phyloP scores from a whole-genome alignment of 2,113 vertebrate species.

The Mirza zaza region DNA sequence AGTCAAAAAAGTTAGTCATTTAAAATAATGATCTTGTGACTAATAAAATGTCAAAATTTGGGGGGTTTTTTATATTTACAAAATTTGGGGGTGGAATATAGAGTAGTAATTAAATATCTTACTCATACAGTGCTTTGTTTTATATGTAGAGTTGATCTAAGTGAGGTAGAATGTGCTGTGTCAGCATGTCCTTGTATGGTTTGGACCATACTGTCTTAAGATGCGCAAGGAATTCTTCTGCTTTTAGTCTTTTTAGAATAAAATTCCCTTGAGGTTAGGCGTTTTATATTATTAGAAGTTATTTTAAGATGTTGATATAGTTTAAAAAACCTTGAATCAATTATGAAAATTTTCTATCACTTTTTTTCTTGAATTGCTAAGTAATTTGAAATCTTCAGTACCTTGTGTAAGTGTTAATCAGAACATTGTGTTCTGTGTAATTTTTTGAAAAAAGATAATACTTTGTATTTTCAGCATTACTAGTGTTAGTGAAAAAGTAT shows the following conservation, averaged over 20 bases:
- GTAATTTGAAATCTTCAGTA: conserved; percentile 32
- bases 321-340: background rate
- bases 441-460: background rate
- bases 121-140: background rate
- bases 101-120: background rate
- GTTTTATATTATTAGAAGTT: conserved; percentile 17
- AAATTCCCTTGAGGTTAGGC: background rate
- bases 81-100: background rate
- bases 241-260: background rate
- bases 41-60: conserved; percentile 49
- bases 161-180: background rate
- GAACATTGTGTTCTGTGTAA: background rate
- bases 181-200: background rate
- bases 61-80: background rate
- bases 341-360: background rate
- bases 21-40: background rate
- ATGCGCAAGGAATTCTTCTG: background rate
- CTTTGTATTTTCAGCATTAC: background rate
- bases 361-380: conserved; percentile 32
- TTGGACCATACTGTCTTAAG: background rate
- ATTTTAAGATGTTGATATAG: background rate
- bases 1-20: conserved; percentile 90
- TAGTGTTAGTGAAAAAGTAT: background rate
- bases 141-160: background rate
- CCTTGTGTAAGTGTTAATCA: background rate